phyloP scores from a whole-genome alignment of 2,888 invertebrate species.

The Calameuta filiformis region DNA sequence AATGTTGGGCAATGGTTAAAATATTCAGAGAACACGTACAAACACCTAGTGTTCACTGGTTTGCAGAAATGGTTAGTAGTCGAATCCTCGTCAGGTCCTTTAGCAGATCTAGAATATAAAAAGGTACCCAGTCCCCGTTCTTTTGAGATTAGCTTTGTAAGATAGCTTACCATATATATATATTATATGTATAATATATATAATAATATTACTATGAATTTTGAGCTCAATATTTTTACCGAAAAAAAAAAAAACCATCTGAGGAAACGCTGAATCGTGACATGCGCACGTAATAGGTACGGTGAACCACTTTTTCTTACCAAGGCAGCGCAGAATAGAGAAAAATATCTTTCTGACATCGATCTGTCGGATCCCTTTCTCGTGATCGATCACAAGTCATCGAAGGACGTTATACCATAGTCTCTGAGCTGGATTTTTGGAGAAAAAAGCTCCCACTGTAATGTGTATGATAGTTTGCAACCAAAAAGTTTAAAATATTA shows the following conservation, averaged over 20 bases:
- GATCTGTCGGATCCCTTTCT: neutral
- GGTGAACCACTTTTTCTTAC: neutral
- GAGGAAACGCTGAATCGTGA: conserved; percentile 17
- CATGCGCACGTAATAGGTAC: conserved; percentile 21
- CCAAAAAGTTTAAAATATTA: conserved; percentile 38
- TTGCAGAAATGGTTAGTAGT: conserved; percentile 37
- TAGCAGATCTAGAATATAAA: neutral
- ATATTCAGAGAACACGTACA: neutral
- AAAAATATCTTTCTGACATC: neutral
- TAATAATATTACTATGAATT: conserved; percentile 33
- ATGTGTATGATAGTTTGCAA: conserved; percentile 28
- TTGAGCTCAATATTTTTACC: conserved; percentile 45
- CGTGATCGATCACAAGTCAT: neutral
- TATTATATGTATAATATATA: conserved; percentile 21
- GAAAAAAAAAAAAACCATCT: conserved; percentile 21
- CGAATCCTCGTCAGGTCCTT: neutral
- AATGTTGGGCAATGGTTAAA: conserved; percentile 4
- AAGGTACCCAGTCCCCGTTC: conserved; percentile 10
- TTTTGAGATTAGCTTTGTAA: conserved; percentile 46
- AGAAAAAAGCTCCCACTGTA: conserved; percentile 16
- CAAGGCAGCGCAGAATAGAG: neutral
- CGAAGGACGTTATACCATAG: neutral
- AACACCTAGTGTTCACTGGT: neutral
- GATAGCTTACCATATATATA: conserved; percentile 35
- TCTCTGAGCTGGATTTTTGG: neutral